These are phyloP conservation scores for Zaprionus africanus DNA, from an alignment of 1,140 invertebrate genomes.

Conservation along the genomic window DNA sequence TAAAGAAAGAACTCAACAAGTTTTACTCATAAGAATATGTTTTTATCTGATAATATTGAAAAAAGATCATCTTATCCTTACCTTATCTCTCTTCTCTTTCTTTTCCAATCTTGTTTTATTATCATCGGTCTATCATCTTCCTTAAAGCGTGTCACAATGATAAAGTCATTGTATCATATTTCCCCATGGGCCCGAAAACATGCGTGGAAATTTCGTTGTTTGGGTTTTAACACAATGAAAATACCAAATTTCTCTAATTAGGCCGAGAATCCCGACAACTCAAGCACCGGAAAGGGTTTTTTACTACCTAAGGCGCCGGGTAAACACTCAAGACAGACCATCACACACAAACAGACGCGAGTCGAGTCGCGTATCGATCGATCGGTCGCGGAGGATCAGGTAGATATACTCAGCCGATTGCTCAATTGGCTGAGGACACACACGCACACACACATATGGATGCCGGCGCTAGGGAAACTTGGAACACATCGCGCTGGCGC, in stretches of 20 bases:
- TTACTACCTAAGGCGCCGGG: slow-evolving; percentile 76
- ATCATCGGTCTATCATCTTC: neutral
- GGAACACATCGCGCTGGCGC: slow-evolving; percentile 17
- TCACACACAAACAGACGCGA: slow-evolving; percentile 33
- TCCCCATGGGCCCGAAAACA: slow-evolving; percentile 46
- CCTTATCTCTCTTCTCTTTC: neutral
- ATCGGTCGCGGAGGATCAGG: slow-evolving; percentile 38
- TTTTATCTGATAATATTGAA: no score
- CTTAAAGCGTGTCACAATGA: slow-evolving; percentile 18
- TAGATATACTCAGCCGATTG: slow-evolving; percentile 35
- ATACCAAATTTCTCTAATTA: slow-evolving; percentile 76
- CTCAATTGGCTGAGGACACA: slow-evolving; percentile 55
- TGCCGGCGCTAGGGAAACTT: slow-evolving; percentile 56
- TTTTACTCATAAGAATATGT: no score
- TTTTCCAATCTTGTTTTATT: neutral
- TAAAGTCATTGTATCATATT: slow-evolving; percentile 60
- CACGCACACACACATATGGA: slow-evolving; percentile 55
- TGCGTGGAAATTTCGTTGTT: slow-evolving; percentile 69
- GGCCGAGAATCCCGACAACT: slow-evolving; percentile 56
- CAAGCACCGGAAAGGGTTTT: slow-evolving; percentile 76
- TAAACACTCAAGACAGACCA: slow-evolving; percentile 26
- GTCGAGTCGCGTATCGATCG: neutral
- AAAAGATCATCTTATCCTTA: no score
- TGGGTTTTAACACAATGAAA: slow-evolving; percentile 83
- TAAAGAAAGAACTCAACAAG: no score